Conservation (phyloP, 2,888 invertebrate species). For the Glomeris marginata region DNA sequence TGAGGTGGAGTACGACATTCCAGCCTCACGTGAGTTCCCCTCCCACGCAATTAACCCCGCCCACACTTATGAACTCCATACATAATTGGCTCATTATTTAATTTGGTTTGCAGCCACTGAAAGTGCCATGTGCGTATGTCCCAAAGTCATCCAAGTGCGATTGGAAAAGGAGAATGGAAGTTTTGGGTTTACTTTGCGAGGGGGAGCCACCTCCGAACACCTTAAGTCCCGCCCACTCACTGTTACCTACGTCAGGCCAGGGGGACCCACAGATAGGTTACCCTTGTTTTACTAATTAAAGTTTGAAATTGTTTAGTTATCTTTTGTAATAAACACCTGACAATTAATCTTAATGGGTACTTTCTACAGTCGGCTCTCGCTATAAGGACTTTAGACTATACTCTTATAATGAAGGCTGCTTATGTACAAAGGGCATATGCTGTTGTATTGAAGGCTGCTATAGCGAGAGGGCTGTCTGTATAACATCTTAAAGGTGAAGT, state of each 20-base stretch:
- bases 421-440: neutral
- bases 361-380: neutral
- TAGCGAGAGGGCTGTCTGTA: too few relatives aligned
- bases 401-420: neutral
- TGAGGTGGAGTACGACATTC: constrained; percentile 69
- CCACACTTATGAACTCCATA: neutral
- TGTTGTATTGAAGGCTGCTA: too few relatives aligned
- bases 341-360: neutral
- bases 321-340: constrained; percentile 6
- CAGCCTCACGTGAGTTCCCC: constrained; percentile 52
- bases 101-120: constrained; percentile 12
- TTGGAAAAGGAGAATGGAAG: constrained; percentile 69
- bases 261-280: constrained; percentile 70
- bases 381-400: neutral
- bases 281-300: constrained; percentile 12
- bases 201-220: constrained; percentile 54
- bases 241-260: constrained; percentile 74
- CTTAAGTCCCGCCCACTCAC: constrained; percentile 53
- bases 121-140: constrained; percentile 13
- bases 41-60: neutral
- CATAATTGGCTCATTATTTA: neutral
- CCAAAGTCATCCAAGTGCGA: constrained; percentile 41
- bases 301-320: neutral
- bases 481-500: too few relatives aligned
- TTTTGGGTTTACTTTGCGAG: constrained; percentile 73